Conservation (phyloP, 92 coral and sea anemone genomes). For the Palythoa grandiflora region DNA sequence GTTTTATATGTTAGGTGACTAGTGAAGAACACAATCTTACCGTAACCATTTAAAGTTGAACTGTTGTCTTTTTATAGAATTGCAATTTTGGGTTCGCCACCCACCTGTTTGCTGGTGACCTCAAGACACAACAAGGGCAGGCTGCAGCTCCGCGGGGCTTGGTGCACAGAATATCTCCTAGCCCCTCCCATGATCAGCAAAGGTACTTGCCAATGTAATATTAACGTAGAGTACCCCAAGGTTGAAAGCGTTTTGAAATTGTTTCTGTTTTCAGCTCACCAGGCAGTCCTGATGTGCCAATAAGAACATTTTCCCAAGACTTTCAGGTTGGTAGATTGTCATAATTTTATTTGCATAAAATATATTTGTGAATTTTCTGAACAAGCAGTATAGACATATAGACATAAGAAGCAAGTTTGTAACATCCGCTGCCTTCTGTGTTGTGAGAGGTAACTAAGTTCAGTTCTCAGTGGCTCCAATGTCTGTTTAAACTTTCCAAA, state of each 20-base stretch:
- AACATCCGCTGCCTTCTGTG: not conserved
- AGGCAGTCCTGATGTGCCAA: constrained; percentile 58
- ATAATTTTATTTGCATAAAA: not conserved
- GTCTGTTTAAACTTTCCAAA: too few relatives aligned
- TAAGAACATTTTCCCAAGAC: constrained; percentile 89
- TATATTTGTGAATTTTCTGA: not conserved
- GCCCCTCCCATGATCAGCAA: constrained; percentile 67
- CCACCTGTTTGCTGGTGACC: constrained; percentile 89
- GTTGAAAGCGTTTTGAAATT: not conserved
- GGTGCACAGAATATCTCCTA: constrained; percentile 81
- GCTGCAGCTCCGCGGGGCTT: constrained; percentile 83
- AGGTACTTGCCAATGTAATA: constrained; percentile 52
- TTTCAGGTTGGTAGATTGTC: constrained; percentile 79
- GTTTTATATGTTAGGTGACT: not conserved
- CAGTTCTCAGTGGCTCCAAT: too few relatives aligned
- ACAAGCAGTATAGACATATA: not conserved
- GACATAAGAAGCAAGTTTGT: too few relatives aligned
- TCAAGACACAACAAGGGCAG: constrained; percentile 90
- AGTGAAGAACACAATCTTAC: not conserved
- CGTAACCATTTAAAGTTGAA: not conserved
- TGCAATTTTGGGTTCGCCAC: constrained; percentile 97
- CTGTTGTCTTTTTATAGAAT: constrained; percentile 67
- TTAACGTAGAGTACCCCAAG: not conserved
- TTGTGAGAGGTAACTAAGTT: too few relatives aligned
- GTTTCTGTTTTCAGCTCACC: constrained; percentile 42